phyloP scores from a whole-genome alignment of 2,888 invertebrate species.

The Tillus elongatus region DNA sequence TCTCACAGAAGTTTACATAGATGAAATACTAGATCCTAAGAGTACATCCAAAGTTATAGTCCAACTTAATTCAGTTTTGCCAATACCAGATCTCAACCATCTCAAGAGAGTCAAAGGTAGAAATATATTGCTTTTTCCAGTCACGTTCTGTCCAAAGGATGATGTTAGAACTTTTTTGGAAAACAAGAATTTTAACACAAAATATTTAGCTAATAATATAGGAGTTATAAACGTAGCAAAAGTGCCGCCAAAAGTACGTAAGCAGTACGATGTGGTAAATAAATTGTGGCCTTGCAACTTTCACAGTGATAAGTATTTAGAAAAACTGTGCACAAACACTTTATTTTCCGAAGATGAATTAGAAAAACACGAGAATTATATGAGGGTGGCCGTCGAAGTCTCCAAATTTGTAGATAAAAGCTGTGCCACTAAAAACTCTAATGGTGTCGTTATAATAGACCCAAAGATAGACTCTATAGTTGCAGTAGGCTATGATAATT shows the following conservation, averaged over 20 bases:
- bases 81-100: constrained; percentile 56
- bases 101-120: constrained; percentile 61
- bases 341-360: constrained; percentile 51
- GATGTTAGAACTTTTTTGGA: constrained; percentile 34
- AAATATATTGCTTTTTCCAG: constrained; percentile 49
- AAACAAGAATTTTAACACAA: constrained; percentile 44
- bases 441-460: constrained; percentile 64
- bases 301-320: constrained; percentile 68
- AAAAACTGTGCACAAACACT: constrained; percentile 53
- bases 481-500: constrained; percentile 54
- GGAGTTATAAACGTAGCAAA: constrained; percentile 51
- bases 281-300: constrained; percentile 76
- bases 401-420: constrained; percentile 33
- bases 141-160: constrained; percentile 29
- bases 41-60: constrained; percentile 54
- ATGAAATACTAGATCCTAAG: constrained; percentile 51
- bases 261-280: constrained; percentile 54
- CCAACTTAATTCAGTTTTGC: constrained; percentile 49
- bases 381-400: constrained; percentile 50
- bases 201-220: constrained; percentile 46
- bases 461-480: constrained; percentile 56
- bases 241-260: constrained; percentile 53
- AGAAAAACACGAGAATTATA: constrained; percentile 48
- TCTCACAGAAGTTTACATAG: constrained; percentile 51
- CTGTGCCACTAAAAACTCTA: constrained; percentile 21